phyloP scores from a whole-genome alignment of 2,888 invertebrate species.

The Liodrosophila aerea region DNA sequence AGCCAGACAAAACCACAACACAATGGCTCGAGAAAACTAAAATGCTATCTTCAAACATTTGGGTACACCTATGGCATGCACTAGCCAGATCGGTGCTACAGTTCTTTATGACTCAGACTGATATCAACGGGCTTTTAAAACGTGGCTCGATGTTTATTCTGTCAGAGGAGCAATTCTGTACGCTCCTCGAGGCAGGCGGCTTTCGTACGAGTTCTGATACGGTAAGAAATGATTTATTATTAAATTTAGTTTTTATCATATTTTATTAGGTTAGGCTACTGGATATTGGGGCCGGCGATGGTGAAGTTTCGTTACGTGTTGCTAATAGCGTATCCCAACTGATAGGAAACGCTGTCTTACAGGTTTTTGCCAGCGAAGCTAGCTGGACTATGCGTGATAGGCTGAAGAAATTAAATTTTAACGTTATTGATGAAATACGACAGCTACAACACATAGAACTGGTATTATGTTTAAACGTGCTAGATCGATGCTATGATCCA shows the following conservation, averaged over 20 bases:
- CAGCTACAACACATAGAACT: constrained; percentile 79
- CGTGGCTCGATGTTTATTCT: constrained; percentile 99
- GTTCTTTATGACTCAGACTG: constrained; percentile 96
- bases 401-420: constrained; percentile 85
- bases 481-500: constrained; percentile 96
- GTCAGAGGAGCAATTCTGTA: constrained; percentile 90
- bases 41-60: constrained; percentile 83
- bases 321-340: constrained; percentile 83
- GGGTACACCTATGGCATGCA: constrained; percentile 95
- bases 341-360: constrained; percentile 83
- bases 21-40: constrained; percentile 81
- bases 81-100: constrained; percentile 92
- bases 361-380: constrained; percentile 94
- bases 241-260: background rate
- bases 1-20: constrained; percentile 80
- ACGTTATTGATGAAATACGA: constrained; percentile 79
- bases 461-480: constrained; percentile 91
- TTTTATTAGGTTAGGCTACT: constrained; percentile 84
- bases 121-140: constrained; percentile 95
- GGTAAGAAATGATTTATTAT: constrained; percentile 39
- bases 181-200: constrained; percentile 77
- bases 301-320: constrained; percentile 93
- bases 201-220: constrained; percentile 65
- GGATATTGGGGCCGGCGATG: constrained; percentile 98
- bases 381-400: constrained; percentile 94